These are phyloP conservation scores for Phyllotis vaccarum DNA, from an alignment of 2,797 vertebrate genomes.

Conservation along the genomic window DNA sequence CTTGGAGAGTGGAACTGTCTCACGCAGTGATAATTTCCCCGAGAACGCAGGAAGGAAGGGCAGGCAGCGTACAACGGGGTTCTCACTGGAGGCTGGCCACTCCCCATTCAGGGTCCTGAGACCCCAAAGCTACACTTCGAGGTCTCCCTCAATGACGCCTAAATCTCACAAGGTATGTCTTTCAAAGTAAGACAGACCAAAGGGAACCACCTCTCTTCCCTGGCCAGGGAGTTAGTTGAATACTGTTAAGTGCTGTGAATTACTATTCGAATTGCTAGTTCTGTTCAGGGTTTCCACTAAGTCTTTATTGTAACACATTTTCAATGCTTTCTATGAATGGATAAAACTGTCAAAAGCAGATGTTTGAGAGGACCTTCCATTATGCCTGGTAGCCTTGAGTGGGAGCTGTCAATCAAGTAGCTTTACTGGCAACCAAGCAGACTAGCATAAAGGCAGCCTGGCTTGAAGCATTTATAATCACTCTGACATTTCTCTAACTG, in stretches of 20 bases:
- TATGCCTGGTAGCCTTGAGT: neutral
- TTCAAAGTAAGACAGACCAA: neutral
- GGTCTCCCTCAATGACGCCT: too few species aligned
- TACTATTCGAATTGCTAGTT: neutral
- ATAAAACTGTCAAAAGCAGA: neutral
- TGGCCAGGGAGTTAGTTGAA: neutral
- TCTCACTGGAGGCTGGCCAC: too few species aligned
- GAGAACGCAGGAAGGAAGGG: too few species aligned
- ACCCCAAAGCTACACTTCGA: too few species aligned
- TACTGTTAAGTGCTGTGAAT: neutral
- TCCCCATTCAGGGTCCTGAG: too few species aligned
- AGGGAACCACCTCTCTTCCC: neutral
- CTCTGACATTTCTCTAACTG: neutral
- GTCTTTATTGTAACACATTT: neutral
- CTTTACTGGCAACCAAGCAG: neutral
- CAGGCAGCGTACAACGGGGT: too few species aligned
- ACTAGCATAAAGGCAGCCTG: neutral
- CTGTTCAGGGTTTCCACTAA: neutral
- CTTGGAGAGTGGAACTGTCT: too few species aligned
- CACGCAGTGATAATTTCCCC: too few species aligned
- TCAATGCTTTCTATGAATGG: neutral
- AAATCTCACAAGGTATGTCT: neutral
- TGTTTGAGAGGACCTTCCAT: neutral
- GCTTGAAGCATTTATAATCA: neutral
- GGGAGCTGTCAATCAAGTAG: neutral